Percentiles rank a stretch among this genome's conserved stretches.
Evolutionary conservation across 92 coral and sea anemone species (phyloP).

Genomic region (Umimayanthus kanabou): DNA sequence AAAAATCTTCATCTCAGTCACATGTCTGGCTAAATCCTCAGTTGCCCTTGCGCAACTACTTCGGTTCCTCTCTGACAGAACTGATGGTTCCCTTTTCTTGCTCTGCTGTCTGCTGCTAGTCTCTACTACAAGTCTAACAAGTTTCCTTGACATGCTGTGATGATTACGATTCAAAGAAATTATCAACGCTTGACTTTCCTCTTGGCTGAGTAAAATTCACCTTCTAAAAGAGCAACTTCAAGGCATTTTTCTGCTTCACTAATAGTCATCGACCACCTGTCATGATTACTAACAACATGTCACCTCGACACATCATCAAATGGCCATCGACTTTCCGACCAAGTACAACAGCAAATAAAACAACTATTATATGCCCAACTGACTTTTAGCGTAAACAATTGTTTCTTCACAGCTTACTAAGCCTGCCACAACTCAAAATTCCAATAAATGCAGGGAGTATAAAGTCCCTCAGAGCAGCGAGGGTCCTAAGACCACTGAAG

Average conservation of each 20-base stretch:
- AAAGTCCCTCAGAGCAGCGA: conserved; percentile 83
- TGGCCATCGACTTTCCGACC: conserved; percentile 32
- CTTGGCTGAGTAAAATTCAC: conserved; percentile 7
- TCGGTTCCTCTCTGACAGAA: neutral
- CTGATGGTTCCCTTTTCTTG: neutral
- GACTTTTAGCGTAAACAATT: conserved; percentile 27
- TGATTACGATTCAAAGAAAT: neutral
- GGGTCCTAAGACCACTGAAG: conserved; percentile 75
- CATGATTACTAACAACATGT: neutral
- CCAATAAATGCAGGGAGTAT: conserved; percentile 63
- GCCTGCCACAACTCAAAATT: conserved; percentile 65
- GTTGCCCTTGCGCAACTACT: neutral
- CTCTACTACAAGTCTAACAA: neutral
- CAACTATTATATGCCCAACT: neutral
- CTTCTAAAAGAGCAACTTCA: neutral
- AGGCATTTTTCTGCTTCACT: neutral
- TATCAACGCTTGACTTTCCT: neutral
- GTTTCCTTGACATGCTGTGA: neutral
- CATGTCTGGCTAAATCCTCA: neutral
- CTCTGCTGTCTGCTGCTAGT: neutral
- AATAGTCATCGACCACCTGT: neutral
- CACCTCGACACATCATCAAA: conserved; percentile 5
- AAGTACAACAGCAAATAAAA: conserved; percentile 8
- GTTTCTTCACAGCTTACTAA: conserved; percentile 67
- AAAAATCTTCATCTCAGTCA: neutral